phyloP scores from a whole-genome alignment of 2,797 vertebrate species.

The Hydrocynus forskahlii region DNA sequence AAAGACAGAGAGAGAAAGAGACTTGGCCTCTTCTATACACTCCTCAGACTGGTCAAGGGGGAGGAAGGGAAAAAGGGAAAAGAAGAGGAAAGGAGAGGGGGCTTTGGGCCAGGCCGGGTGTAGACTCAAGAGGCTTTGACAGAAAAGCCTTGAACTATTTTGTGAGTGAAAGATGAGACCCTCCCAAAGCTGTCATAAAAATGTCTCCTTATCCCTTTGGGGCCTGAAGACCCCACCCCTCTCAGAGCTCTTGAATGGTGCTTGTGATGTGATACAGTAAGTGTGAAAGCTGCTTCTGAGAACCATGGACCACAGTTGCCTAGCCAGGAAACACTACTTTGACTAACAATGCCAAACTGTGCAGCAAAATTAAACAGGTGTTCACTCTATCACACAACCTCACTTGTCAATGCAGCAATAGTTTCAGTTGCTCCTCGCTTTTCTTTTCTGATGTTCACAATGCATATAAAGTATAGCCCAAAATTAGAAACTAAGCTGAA shows the following conservation, averaged over 20 bases:
- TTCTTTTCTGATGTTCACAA: not conserved
- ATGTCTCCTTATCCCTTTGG: constrained; percentile 85
- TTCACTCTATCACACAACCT: constrained; percentile 23
- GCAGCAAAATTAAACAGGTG: constrained; percentile 44
- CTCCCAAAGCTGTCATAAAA: constrained; percentile 93
- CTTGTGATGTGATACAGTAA: constrained; percentile 63
- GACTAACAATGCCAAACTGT: constrained; percentile 53
- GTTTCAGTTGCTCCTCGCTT: not conserved
- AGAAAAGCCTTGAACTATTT: constrained; percentile 97
- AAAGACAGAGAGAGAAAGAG: constrained; percentile 34
- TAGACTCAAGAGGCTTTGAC: constrained; percentile 74
- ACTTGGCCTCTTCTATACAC: constrained; percentile 53
- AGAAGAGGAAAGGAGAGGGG: constrained; percentile 36
- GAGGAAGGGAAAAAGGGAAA: constrained; percentile 81
- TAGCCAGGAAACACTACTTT: constrained; percentile 43
- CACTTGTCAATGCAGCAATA: not conserved
- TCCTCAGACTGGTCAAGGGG: constrained; percentile 68
- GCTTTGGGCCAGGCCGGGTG: constrained; percentile 22
- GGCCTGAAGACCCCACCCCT: constrained; percentile 57
- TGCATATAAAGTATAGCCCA: too few relatives aligned
- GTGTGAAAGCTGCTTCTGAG: constrained; percentile 51
- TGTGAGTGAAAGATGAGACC: constrained; percentile 96
- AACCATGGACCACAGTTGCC: constrained; percentile 44
- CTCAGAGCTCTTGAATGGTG: constrained; percentile 48
- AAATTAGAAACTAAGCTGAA: too few relatives aligned